Evolutionary conservation across 2,797 vertebrate species (phyloP), one percentile per base, ranked within the genome.

Genomic region (Gadopsis bispinosus): DNA sequence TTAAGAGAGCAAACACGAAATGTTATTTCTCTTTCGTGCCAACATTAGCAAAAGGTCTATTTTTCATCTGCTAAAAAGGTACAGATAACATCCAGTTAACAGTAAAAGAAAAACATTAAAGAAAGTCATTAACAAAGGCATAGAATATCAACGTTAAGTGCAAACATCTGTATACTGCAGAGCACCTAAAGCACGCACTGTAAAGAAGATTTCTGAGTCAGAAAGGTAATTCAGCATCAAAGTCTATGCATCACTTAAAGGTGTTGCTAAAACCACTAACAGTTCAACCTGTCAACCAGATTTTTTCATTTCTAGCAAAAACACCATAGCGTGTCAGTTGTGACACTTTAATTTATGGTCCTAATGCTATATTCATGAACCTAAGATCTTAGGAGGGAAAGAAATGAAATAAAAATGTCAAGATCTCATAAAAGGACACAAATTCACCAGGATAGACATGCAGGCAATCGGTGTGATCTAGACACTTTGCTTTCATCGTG

Each of bases 31-130:
- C 53, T 70, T 69, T 62, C 41, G 29, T 43, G 37, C 54, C 33
- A 35, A 14, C 60, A 45, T 59, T 19, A 51, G 53, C 20, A 54
- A 37, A 70, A 51, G 31, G 7, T 13, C 9, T 22, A 5, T 54
- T 73, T 71, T 66, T 43, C 9, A 39, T 79, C 22, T 47, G 33
- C 41, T 48, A 51, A 37, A 61, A 63, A 54, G n/a, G 56, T 17
- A 43, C 50, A 70, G 39, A 56, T 73, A 67, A 56, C 26, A 56
- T 63, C 22, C 9, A 50, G 35, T 35, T 53, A 73, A 81, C 29
- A 60, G 20, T 22, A 20, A 47, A 11, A 53, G 43, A 35, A 20
- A 6, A n/a, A 5, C 16, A 31, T 37, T 22, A 26, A 33, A 31
- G 12, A 50, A 43, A 31, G 3, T 8, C 1, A 31, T 66, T 47